Conservation (phyloP, 2,797 vertebrate species). For the Enteromius trimaculatus region DNA sequence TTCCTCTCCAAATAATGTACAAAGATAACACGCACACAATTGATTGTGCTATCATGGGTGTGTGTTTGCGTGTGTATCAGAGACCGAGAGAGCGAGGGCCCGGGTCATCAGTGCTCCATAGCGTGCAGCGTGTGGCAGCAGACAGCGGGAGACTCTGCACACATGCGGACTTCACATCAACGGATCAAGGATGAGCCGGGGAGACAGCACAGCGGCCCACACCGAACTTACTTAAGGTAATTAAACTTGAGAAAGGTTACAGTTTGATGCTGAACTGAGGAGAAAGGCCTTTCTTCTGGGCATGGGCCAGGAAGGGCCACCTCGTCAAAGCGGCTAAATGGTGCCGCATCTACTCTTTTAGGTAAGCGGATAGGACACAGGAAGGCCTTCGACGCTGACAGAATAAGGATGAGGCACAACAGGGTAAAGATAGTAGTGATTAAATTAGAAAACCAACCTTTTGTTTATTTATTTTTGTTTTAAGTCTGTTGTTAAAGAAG, state of each 20-base stretch:
- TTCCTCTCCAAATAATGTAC: neutral
- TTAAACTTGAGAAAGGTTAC: conserved; percentile 89
- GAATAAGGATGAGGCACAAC: conserved; percentile 70
- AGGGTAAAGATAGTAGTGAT: conserved; percentile 70
- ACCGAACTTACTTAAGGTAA: conserved; percentile 83
- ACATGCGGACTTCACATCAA: conserved; percentile 82
- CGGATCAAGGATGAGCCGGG: conserved; percentile 74
- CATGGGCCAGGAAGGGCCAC: conserved; percentile 73
- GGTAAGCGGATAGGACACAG: conserved; percentile 74
- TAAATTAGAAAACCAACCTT: conserved; percentile 74
- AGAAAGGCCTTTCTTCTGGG: conserved; percentile 76
- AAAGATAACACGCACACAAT: neutral
- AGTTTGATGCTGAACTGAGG: conserved; percentile 78
- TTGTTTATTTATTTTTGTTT: conserved; percentile 64
- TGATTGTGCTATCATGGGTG: neutral
- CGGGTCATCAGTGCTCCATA: conserved; percentile 71
- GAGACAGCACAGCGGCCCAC: conserved; percentile 78
- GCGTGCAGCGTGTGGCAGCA: conserved; percentile 74
- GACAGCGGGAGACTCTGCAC: conserved; percentile 77
- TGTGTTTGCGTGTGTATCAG: conserved; percentile 38
- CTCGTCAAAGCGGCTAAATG: conserved; percentile 78
- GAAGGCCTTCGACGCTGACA: conserved; percentile 67
- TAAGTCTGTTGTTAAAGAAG: conserved; percentile 30
- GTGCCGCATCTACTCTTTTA: conserved; percentile 66
- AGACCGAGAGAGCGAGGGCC: conserved; percentile 29